Evolutionary conservation across 2,797 vertebrate genomes (phyloP).

Genomic region (Chaunax sp.): DNA sequence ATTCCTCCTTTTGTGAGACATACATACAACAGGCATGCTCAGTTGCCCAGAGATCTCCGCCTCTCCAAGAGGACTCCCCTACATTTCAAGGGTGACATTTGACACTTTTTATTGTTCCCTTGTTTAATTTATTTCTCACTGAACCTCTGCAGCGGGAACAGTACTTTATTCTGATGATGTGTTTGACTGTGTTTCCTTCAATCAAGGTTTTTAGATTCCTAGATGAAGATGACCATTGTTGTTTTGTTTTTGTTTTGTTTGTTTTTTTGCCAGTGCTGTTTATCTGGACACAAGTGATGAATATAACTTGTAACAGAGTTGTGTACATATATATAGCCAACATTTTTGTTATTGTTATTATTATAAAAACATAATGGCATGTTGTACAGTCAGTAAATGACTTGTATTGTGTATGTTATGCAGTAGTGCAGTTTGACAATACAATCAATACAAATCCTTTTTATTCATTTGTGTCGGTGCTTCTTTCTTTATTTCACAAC

Average conservation of each 20-base stretch:
- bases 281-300: slow-evolving; percentile 71
- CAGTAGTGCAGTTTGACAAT: slow-evolving; percentile 96
- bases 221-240: slow-evolving; percentile 70
- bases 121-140: slow-evolving; percentile 79
- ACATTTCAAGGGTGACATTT: slow-evolving; percentile 61
- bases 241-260: slow-evolving; percentile 46
- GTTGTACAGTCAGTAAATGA: slow-evolving; percentile 92
- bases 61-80: slow-evolving; percentile 35
- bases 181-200: slow-evolving; percentile 78
- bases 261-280: slow-evolving; percentile 79
- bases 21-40: slow-evolving; percentile 59
- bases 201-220: slow-evolving; percentile 69
- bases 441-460: slow-evolving; percentile 88
- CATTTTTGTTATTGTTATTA: slow-evolving; percentile 69
- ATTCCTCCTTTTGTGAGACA: slow-evolving; percentile 55
- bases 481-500: slow-evolving; percentile 45
- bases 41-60: slow-evolving; percentile 34
- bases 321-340: slow-evolving; percentile 79
- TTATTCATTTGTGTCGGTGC: slow-evolving; percentile 77
- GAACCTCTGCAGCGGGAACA: slow-evolving; percentile 61
- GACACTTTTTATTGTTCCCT: slow-evolving; percentile 64
- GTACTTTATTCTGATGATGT: slow-evolving; percentile 71
- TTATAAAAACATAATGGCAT: slow-evolving; percentile 73
- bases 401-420: slow-evolving; percentile 99
- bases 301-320: slow-evolving; percentile 76